Evolutionary conservation across 1,140 invertebrate species (phyloP).

Genomic region (Calliopsis andreniformis): DNA sequence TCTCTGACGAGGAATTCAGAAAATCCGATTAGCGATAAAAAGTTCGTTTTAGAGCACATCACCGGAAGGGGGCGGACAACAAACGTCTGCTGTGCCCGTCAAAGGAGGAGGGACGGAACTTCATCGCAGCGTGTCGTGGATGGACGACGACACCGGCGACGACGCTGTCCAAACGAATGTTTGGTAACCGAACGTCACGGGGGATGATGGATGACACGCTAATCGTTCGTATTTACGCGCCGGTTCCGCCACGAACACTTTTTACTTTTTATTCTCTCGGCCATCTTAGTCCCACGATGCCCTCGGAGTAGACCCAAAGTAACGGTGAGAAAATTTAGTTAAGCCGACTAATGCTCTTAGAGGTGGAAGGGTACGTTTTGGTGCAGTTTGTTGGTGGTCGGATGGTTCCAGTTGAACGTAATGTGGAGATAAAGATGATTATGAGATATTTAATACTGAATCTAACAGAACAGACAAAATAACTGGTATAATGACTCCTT

Average conservation of each 20-base stretch:
- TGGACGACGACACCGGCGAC: slow-evolving; percentile 18
- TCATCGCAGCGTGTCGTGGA: background rate
- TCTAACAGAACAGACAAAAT: too few species aligned
- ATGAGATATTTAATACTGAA: too few species aligned
- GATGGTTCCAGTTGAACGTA: too few species aligned
- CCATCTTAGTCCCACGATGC: slow-evolving; percentile 18
- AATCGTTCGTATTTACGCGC: slow-evolving; percentile 75
- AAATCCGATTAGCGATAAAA: slow-evolving; percentile 65
- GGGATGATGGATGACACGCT: slow-evolving; percentile 73
- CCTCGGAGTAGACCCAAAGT: slow-evolving; percentile 28
- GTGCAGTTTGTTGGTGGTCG: too few species aligned
- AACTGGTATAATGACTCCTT: too few species aligned
- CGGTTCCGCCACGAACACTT: too few species aligned
- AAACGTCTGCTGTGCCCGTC: slow-evolving; percentile 34
- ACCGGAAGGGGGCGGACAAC: slow-evolving; percentile 25
- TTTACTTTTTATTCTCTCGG: slow-evolving; percentile 60
- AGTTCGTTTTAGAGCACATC: slow-evolving; percentile 47
- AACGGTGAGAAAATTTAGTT: slow-evolving; percentile 16
- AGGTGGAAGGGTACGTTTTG: too few species aligned
- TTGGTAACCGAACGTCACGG: slow-evolving; percentile 63
- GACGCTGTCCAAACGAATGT: slow-evolving; percentile 61
- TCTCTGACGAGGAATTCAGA: slow-evolving; percentile 49
- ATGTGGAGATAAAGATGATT: too few species aligned
- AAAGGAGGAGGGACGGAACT: slow-evolving; percentile 7
- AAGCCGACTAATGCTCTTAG: background rate